Percentiles rank a stretch among this genome's conserved stretches.
These are phyloP conservation scores for Cairina moschata DNA, from an alignment of 2,113 vertebrate species.

Conservation along the genomic window DNA sequence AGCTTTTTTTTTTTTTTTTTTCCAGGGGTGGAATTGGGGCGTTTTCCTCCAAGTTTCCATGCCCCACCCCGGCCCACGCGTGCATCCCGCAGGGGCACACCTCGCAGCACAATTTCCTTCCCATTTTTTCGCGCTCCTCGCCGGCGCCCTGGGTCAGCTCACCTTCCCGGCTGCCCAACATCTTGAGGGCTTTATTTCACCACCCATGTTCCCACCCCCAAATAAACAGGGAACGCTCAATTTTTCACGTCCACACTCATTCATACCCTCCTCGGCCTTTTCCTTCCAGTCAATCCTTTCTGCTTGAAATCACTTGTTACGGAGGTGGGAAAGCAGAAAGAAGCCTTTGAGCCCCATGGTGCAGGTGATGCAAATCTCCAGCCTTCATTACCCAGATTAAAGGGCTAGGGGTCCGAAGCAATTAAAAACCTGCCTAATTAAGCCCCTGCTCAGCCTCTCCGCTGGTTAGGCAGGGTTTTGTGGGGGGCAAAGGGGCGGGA, in stretches of 20 bases:
- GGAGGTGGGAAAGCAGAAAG: conserved; percentile 16
- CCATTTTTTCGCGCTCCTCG: background rate
- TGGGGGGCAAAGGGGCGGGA: background rate
- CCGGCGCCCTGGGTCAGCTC: too few species aligned
- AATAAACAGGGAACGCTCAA: background rate
- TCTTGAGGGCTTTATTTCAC: too few species aligned
- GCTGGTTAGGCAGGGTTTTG: background rate
- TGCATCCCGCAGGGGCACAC: background rate
- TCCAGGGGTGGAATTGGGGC: background rate
- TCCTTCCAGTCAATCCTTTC: background rate
- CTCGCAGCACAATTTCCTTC: background rate
- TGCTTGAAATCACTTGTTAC: background rate
- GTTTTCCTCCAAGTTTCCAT: background rate
- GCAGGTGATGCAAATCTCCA: conserved; percentile 28
- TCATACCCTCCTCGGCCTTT: background rate
- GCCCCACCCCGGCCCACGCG: background rate
- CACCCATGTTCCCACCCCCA: background rate
- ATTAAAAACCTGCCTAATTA: conserved; percentile 60
- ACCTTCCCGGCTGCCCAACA: too few species aligned
- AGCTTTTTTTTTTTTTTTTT: background rate
- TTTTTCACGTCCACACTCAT: conserved; percentile 3
- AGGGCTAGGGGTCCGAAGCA: conserved; percentile 21
- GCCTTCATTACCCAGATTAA: conserved; percentile 32
- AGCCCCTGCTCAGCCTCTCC: background rate
- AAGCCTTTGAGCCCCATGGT: background rate